Percentiles rank a stretch among this genome's conserved stretches.
phyloP scores from a whole-genome alignment of 2,113 vertebrate species.

The Blennius ocellaris region DNA sequence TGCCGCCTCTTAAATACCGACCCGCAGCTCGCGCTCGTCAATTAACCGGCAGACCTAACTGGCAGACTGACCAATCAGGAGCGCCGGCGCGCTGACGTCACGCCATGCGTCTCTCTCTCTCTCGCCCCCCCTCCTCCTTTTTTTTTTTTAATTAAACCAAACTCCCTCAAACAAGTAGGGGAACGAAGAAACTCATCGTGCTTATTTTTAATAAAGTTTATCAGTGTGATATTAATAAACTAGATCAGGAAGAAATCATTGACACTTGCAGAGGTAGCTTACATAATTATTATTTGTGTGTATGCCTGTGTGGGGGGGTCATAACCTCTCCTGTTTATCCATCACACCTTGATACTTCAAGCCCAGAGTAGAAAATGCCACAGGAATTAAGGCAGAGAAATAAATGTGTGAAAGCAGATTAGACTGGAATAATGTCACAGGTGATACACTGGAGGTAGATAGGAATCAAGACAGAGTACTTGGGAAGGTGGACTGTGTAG shows the following conservation, averaged over 20 bases:
- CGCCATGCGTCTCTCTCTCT: no score
- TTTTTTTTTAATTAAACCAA: no score
- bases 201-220: constrained; percentile 55
- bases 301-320: constrained; percentile 56
- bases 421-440: constrained; percentile 63
- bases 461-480: constrained; percentile 57
- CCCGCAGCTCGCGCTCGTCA: no score
- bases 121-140: no score
- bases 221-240: constrained; percentile 49
- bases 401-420: constrained; percentile 39
- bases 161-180: no score
- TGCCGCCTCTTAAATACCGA: no score
- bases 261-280: background rate
- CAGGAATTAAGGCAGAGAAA: constrained; percentile 68
- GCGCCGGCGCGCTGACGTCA: no score
- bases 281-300: no score
- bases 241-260: constrained; percentile 31
- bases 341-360: constrained; percentile 43
- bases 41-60: no score
- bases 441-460: constrained; percentile 74
- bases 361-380: constrained; percentile 35
- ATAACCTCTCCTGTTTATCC: constrained; percentile 50
- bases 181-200: no score
- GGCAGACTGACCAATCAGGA: no score
- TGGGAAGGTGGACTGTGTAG: constrained; percentile 14